Conservation (phyloP, 2,113 vertebrate genomes). For the Shinisaurus crocodilurus region DNA sequence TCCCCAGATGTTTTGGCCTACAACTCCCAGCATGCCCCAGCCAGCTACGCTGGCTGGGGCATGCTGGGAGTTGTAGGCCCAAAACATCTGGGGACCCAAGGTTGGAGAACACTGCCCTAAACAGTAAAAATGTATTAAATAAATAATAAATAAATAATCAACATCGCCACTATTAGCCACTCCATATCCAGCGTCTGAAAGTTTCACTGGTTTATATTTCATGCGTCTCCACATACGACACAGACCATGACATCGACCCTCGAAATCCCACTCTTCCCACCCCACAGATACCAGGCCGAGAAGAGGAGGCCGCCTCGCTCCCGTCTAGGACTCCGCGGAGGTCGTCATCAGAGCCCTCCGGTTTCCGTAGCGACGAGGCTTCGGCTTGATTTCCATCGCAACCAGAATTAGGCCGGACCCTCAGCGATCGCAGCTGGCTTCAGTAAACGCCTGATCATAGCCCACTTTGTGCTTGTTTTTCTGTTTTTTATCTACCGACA, state of each 20-base stretch:
- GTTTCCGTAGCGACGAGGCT: slow-evolving; percentile 1
- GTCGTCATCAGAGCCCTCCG: too few species aligned
- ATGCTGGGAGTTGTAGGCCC: too few species aligned
- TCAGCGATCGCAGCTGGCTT: neutral
- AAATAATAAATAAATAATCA: too few species aligned
- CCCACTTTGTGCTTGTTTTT: neutral
- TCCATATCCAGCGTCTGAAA: neutral
- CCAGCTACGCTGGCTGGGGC: too few species aligned
- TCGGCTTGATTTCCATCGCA: neutral
- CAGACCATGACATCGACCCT: too few species aligned
- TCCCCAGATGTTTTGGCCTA: too few species aligned
- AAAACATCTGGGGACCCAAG: too few species aligned
- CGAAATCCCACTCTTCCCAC: neutral
- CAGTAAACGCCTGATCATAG: neutral
- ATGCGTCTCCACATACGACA: neutral
- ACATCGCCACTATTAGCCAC: neutral
- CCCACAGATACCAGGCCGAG: neutral
- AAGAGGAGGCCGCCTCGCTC: neutral
- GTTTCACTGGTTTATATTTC: neutral
- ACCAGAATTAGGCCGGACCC: neutral
- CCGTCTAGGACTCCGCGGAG: too few species aligned
- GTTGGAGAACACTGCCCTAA: too few species aligned
- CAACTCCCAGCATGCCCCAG: too few species aligned
- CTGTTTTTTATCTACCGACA: neutral
- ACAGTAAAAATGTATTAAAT: too few species aligned